A percentile compares a stretch with the other conserved stretches of the same genome.
phyloP scores from a whole-genome alignment of 1,140 invertebrate genomes.

The Fopius arisanus region DNA sequence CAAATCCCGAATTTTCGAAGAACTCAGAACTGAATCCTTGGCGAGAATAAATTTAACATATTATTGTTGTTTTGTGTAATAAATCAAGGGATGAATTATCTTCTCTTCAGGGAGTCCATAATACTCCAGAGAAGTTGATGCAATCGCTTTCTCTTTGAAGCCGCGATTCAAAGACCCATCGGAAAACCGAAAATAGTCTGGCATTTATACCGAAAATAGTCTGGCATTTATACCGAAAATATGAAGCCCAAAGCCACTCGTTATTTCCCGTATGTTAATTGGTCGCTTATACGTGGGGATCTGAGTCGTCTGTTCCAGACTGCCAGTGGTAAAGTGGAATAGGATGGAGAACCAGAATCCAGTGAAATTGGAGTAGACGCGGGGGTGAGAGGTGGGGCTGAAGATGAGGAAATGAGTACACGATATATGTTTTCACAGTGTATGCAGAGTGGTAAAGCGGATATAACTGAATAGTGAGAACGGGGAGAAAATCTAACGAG shows the following conservation, averaged over 20 bases:
- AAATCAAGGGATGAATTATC: too few relatives aligned
- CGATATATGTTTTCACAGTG: slow-evolving; percentile 5
- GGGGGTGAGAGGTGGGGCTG: slow-evolving; percentile 29
- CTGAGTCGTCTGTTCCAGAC: slow-evolving; percentile 13
- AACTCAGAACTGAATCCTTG: too few relatives aligned
- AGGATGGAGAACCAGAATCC: slow-evolving; percentile 5
- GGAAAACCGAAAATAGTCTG: neutral
- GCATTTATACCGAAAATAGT: neutral
- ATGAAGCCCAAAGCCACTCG: neutral
- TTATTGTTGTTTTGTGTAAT: too few relatives aligned
- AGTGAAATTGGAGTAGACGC: slow-evolving; percentile 13
- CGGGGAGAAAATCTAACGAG: slow-evolving; percentile 54
- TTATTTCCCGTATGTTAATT: slow-evolving; percentile 11
- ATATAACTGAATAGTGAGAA: slow-evolving; percentile 45
- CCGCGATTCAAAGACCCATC: neutral
- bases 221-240: neutral
- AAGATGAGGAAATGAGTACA: slow-evolving; percentile 28
- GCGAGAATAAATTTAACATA: too few relatives aligned
- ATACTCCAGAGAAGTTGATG: too few relatives aligned
- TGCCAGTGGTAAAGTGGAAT: slow-evolving; percentile 25
- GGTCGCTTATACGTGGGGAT: neutral
- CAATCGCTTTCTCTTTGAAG: too few relatives aligned
- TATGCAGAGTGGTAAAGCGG: slow-evolving; percentile 38
- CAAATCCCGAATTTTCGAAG: too few relatives aligned
- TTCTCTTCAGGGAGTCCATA: too few relatives aligned